These are phyloP conservation scores for Saccostrea glomerata DNA, from an alignment of 1,140 invertebrate species.

Conservation along the genomic window DNA sequence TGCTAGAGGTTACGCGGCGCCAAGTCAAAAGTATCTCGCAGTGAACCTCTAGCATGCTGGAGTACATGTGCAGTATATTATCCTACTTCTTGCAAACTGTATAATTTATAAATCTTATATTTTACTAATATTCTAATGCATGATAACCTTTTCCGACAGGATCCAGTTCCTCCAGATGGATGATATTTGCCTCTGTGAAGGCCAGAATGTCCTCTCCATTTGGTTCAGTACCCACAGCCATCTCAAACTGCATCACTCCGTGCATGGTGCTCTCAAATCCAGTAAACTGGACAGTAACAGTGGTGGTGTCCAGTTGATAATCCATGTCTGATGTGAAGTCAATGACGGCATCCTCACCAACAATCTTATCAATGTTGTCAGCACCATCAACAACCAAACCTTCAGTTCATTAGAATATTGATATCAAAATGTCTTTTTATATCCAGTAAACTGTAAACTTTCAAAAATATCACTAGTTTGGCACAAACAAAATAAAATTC, in stretches of 20 bases:
- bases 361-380: constrained; percentile 40
- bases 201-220: constrained; percentile 65
- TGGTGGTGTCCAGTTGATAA: constrained; percentile 60
- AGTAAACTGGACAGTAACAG: constrained; percentile 63
- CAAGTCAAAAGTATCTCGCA: no score
- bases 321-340: constrained; percentile 55
- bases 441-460: no score
- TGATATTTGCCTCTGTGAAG: constrained; percentile 57
- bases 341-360: background rate
- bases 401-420: background rate
- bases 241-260: constrained; percentile 63
- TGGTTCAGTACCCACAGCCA: constrained; percentile 66
- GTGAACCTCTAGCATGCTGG: no score
- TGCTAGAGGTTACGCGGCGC: no score
- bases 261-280: constrained; percentile 64
- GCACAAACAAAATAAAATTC: no score
- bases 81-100: no score
- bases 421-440: no score
- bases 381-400: constrained; percentile 65
- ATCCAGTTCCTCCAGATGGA: constrained; percentile 59
- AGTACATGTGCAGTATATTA: background rate
- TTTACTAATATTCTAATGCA: no score
- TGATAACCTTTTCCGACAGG: constrained; percentile 59
- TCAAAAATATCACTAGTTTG: no score
- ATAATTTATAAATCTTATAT: no score